These are phyloP conservation scores for Cephonodes hylas DNA, from an alignment of 2,888 invertebrate genomes.

Conservation along the genomic window DNA sequence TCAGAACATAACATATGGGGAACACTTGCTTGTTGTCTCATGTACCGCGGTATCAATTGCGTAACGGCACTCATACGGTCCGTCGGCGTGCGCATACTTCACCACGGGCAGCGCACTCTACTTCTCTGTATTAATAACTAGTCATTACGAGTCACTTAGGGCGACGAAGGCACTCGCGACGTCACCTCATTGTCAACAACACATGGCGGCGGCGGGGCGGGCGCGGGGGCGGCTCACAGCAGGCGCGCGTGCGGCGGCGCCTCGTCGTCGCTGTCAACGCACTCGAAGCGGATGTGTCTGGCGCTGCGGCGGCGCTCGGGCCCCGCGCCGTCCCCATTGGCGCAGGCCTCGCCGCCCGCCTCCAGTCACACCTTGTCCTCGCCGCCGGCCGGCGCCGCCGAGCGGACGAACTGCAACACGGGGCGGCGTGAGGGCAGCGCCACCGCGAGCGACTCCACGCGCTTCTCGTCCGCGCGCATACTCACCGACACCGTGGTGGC, in stretches of 20 bases:
- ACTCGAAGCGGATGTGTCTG: slow-evolving; percentile 70
- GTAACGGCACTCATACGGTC: neutral
- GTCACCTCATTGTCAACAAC: slow-evolving; percentile 10
- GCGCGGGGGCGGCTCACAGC: slow-evolving; percentile 38
- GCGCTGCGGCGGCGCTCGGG: slow-evolving; percentile 32
- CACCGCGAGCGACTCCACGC: neutral
- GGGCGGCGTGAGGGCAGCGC: slow-evolving; percentile 24
- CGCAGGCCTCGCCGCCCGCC: slow-evolving; percentile 59
- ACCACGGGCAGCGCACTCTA: slow-evolving; percentile 15
- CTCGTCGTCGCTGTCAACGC: slow-evolving; percentile 70
- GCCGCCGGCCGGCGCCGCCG: slow-evolving; percentile 83
- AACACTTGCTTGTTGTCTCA: no score
- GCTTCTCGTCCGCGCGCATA: slow-evolving; percentile 31
- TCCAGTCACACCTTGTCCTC: slow-evolving; percentile 93
- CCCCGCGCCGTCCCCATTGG: slow-evolving; percentile 22
- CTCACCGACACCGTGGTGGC: slow-evolving; percentile 94
- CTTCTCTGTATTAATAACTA: slow-evolving; percentile 16
- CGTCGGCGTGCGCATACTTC: slow-evolving; percentile 18
- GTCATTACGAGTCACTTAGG: slow-evolving; percentile 20
- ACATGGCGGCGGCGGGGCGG: slow-evolving; percentile 15
- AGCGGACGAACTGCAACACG: slow-evolving; percentile 88
- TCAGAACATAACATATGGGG: no score
- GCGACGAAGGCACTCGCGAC: slow-evolving; percentile 4
- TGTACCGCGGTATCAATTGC: neutral
- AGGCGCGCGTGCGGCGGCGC: slow-evolving; percentile 60